Conservation (phyloP, 1,140 invertebrate genomes). For the Maconellicoccus hirsutus region DNA sequence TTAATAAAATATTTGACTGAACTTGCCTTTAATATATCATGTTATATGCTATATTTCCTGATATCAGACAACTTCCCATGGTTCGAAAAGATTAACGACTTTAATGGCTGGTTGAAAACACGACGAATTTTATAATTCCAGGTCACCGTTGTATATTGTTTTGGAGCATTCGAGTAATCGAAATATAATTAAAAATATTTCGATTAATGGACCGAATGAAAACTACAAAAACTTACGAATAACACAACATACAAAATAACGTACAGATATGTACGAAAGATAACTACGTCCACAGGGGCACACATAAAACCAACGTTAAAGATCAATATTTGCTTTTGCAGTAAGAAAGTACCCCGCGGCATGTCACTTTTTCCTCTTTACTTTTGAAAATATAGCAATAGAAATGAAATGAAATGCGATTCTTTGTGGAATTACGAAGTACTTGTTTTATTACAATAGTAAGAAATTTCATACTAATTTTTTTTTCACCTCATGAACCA, state of each 20-base stretch:
- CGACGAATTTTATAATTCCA: background rate
- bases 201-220: background rate
- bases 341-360: background rate
- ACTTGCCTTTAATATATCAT: slow-evolving; percentile 1
- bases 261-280: background rate
- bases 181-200: background rate
- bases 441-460: too few relatives aligned
- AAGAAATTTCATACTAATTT: too few relatives aligned
- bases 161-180: background rate
- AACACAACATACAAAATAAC: too few relatives aligned
- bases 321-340: background rate
- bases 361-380: background rate
- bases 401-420: too few relatives aligned
- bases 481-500: too few relatives aligned
- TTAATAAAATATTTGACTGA: background rate
- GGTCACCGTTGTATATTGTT: too few relatives aligned
- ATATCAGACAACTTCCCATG: background rate
- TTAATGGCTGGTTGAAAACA: too few relatives aligned
- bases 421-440: too few relatives aligned
- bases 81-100: slow-evolving; percentile 1
- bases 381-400: too few relatives aligned
- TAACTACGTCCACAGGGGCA: background rate
- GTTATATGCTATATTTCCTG: background rate
- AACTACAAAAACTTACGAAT: too few relatives aligned
- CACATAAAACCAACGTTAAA: background rate